These are phyloP conservation scores for Halictus ligatus DNA, from an alignment of 2,888 invertebrate species.

Conservation along the genomic window DNA sequence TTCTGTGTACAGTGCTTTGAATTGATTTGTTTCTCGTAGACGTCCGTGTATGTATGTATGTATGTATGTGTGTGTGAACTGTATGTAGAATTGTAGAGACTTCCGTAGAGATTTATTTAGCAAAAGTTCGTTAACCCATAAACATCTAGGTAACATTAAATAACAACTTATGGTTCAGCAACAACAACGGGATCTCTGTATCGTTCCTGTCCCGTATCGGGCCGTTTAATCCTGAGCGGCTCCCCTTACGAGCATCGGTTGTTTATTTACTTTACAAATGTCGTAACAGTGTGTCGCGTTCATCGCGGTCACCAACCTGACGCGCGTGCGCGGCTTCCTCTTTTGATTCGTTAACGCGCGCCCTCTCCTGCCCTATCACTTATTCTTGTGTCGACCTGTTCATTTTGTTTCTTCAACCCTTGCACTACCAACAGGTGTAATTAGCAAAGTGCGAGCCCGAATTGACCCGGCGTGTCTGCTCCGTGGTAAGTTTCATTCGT, in stretches of 20 bases:
- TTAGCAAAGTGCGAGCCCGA: not conserved
- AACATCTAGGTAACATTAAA: conserved; percentile 77
- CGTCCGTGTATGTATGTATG: not conserved
- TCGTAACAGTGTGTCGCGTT: conserved; percentile 28
- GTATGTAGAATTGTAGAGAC: conserved; percentile 30
- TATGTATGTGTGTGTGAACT: not conserved
- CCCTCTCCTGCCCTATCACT: not conserved
- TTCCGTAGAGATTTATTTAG: conserved; percentile 69
- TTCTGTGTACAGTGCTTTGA: conserved; percentile 19
- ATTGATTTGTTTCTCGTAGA: conserved; percentile 13
- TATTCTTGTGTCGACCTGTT: not conserved
- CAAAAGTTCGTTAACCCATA: conserved; percentile 70
- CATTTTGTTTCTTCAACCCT: not conserved
- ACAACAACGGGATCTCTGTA: conserved; percentile 75
- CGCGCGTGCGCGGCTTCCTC: conserved; percentile 5
- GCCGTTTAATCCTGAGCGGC: conserved; percentile 17
- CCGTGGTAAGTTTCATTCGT: not conserved
- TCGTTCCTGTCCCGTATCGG: conserved; percentile 21
- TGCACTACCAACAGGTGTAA: not conserved
- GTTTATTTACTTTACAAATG: conserved; percentile 53
- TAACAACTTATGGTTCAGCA: conserved; percentile 80
- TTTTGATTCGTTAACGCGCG: not conserved
- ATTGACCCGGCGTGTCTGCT: not conserved
- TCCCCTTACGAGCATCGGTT: conserved; percentile 29
- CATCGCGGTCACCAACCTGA: not conserved